These are phyloP conservation scores for Holacanthella duospinosa DNA, from an alignment of 2,888 invertebrate species.

Conservation along the genomic window DNA sequence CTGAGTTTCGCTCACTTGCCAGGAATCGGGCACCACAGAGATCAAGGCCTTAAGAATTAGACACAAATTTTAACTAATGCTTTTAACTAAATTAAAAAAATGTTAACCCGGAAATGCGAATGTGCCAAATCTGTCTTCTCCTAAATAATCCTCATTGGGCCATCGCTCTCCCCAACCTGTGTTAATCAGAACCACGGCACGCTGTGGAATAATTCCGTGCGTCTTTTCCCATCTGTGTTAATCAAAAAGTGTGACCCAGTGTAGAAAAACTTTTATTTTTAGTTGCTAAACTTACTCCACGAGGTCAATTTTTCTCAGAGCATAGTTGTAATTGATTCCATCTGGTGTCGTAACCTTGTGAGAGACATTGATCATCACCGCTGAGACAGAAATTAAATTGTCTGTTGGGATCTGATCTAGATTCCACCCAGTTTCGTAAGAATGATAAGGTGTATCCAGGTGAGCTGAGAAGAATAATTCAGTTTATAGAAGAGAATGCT, in stretches of 20 bases:
- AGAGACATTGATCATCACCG: constrained; percentile 27
- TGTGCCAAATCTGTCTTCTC: background rate
- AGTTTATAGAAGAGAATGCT: too few species aligned
- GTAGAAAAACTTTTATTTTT: too few species aligned
- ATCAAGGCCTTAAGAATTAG: constrained; percentile 14
- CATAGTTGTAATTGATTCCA: constrained; percentile 20
- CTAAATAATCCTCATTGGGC: constrained; percentile 11
- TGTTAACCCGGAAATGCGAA: background rate
- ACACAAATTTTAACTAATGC: background rate
- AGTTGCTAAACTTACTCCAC: constrained; percentile 20
- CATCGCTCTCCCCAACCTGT: constrained; percentile 26
- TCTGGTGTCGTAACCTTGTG: constrained; percentile 20
- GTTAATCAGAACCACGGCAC: constrained; percentile 22
- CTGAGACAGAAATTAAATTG: constrained; percentile 40
- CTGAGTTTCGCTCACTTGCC: constrained; percentile 19
- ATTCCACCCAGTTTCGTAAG: constrained; percentile 43
- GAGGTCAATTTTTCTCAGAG: constrained; percentile 20
- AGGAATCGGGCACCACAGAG: constrained; percentile 22
- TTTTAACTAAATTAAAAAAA: background rate
- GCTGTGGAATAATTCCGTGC: constrained; percentile 25
- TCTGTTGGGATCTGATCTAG: constrained; percentile 48
- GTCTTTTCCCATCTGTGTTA: constrained; percentile 25
- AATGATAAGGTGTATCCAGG: constrained; percentile 54
- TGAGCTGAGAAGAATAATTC: constrained; percentile 49
- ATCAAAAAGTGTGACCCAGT: background rate